These are phyloP conservation scores for Myotis vivesi DNA, from an alignment of 2,797 vertebrate genomes.

Conservation along the genomic window DNA sequence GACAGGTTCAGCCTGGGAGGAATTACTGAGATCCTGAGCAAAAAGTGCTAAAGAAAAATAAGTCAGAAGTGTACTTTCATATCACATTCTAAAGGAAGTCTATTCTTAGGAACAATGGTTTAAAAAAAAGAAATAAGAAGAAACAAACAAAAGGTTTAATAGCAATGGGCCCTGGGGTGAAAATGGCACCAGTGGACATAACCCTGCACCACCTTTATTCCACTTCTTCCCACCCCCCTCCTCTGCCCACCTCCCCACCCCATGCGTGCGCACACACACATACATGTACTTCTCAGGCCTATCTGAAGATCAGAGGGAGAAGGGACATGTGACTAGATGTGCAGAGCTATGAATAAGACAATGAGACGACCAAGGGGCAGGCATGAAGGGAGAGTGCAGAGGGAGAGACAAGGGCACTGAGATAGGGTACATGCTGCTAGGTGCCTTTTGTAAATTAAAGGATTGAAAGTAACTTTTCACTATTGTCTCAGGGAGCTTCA, in stretches of 20 bases:
- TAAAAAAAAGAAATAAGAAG: not conserved
- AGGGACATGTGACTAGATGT: not conserved
- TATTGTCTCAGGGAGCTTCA: not conserved
- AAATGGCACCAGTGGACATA: not conserved
- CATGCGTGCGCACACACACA: not conserved
- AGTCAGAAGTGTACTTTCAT: not conserved
- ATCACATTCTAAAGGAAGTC: not conserved
- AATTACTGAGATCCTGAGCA: not conserved
- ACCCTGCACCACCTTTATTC: not conserved
- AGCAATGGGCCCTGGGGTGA: not conserved
- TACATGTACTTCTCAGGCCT: not conserved
- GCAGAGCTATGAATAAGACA: not conserved
- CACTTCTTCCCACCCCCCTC: not conserved
- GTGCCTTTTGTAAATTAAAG: not conserved
- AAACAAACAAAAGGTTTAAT: not conserved
- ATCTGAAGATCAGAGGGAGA: not conserved
- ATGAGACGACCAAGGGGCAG: not conserved
- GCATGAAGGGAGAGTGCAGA: accelerated
- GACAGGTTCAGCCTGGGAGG: not conserved
- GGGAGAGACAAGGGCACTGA: not conserved
- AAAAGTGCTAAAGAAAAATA: conserved; percentile 13
- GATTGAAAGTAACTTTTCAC: not conserved
- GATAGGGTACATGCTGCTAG: not conserved
- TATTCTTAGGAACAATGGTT: not conserved
- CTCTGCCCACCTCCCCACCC: not conserved